Conservation (phyloP, 2,888 invertebrate genomes). For the Eledona agricola region DNA sequence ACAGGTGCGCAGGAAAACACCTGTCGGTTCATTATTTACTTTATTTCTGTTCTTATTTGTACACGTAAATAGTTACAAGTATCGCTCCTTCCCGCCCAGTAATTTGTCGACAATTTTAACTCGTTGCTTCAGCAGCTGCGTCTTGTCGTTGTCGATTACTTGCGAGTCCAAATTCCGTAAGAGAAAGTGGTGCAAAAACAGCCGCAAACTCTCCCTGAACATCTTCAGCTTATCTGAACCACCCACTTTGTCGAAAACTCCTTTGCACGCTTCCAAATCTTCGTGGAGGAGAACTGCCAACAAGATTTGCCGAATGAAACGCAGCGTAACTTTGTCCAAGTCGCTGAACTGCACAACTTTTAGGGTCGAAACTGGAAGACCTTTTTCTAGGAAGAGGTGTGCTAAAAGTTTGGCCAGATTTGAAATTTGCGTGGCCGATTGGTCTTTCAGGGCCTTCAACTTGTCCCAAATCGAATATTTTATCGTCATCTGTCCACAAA, state of each 20-base stretch:
- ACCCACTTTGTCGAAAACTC: slow-evolving; percentile 78
- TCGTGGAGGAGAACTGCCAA: slow-evolving; percentile 76
- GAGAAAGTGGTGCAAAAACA: slow-evolving; percentile 90
- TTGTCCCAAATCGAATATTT: slow-evolving; percentile 94
- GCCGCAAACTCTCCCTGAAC: slow-evolving; percentile 82
- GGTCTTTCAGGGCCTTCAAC: slow-evolving; percentile 78
- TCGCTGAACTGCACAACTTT: slow-evolving; percentile 85
- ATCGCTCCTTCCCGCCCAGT: slow-evolving; percentile 57
- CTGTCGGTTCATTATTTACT: too few relatives aligned
- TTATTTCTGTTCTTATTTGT: neutral
- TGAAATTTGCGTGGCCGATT: slow-evolving; percentile 70
- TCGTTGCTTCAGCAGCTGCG: slow-evolving; percentile 66
- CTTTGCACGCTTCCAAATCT: slow-evolving; percentile 67
- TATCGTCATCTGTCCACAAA: slow-evolving; percentile 78
- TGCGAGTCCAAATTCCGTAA: slow-evolving; percentile 70
- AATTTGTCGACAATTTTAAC: slow-evolving; percentile 73
- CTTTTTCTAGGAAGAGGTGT: slow-evolving; percentile 81
- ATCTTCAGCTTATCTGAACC: slow-evolving; percentile 77
- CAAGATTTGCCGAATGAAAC: slow-evolving; percentile 81
- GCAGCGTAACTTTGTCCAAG: slow-evolving; percentile 79
- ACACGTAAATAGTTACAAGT: neutral
- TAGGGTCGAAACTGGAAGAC: slow-evolving; percentile 81
- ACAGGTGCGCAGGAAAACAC: neutral
- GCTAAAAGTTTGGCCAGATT: slow-evolving; percentile 83
- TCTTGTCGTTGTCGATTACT: slow-evolving; percentile 62